These are phyloP conservation scores for Semnornis frantzii DNA, from an alignment of 2,113 vertebrate genomes.

Conservation along the genomic window DNA sequence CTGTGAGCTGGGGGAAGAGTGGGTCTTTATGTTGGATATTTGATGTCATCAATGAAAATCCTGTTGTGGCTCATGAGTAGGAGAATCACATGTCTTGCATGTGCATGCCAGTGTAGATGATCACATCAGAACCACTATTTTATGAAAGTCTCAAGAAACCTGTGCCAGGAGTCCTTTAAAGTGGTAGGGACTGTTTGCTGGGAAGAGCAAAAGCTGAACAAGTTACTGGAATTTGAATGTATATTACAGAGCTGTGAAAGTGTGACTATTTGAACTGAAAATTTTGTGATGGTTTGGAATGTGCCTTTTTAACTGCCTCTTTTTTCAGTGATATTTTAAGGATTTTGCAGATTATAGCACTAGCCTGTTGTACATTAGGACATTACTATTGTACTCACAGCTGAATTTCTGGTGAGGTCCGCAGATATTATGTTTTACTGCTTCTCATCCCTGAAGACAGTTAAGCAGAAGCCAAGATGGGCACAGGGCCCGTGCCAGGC, in stretches of 20 bases:
- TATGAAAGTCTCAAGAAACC: neutral
- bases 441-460: neutral
- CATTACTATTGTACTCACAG: neutral
- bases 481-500: neutral
- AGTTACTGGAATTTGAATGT: neutral
- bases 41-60: neutral
- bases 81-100: neutral
- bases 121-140: neutral
- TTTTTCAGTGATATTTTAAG: neutral
- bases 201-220: neutral
- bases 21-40: neutral
- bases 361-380: neutral
- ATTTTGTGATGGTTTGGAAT: neutral
- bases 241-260: neutral
- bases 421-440: neutral
- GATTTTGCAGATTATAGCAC: neutral
- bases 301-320: neutral
- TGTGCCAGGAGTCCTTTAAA: neutral
- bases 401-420: neutral
- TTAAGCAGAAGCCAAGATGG: neutral
- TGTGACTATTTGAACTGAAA: neutral
- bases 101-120: neutral
- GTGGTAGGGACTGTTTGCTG: neutral
- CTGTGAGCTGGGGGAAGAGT: neutral
- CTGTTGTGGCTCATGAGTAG: neutral